Evolutionary conservation across 2,888 invertebrate genomes (phyloP), one percentile per base, ranked within the genome.

Genomic region (Teleogryllus oceanicus): DNA sequence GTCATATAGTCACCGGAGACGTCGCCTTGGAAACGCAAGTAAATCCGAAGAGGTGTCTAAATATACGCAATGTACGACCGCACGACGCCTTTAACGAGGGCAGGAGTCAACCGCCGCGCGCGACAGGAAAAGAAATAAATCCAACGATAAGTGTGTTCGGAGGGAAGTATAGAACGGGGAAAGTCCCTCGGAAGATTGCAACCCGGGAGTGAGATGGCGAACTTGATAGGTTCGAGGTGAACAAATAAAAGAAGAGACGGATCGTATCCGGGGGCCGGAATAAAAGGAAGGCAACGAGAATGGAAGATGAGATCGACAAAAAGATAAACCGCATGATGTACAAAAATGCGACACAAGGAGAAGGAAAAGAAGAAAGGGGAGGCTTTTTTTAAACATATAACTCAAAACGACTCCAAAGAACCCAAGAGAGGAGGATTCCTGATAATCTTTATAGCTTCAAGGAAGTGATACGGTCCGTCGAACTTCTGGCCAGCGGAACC

Each of bases 141-240:
- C 62, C 62, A n/a, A 62, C 62, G 62, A 62, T 62, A 62, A 62
- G 62, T 18, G 62, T 62, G 62, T 62, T 62, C 62, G 62, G n/a
- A 37, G 37, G 62, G 62, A 62, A 62, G 62, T 62, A 62, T 62
- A 18, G 16, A 62, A 13, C 62, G 62, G 13, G n/a, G 13, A 62
- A 62, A 62, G 62, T 62, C 62, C n/a, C n/a, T n/a, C 62, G 62
- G n/a, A 62, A 62, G 62, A n/a, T 62, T 62, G 62, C 62, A 62
- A n/a, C 37, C 37, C 62, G 62, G n/a, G 62, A 62, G 62, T 13
- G 62, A 62, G n/a, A 62, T 62, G 11, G 62, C n/a, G 62, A 62
- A 62, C n/a, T 62, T 62, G 62, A n/a, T 62, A 62, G 62, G n/a
- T n/a, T 62, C 16, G 62, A 62, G n/a, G 62, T 18, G n/a, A 62